A percentile compares a stretch with the other conserved stretches of the same genome.
phyloP scores from a whole-genome alignment of 2,888 invertebrate genomes.

The Pyrocoelia pectoralis region DNA sequence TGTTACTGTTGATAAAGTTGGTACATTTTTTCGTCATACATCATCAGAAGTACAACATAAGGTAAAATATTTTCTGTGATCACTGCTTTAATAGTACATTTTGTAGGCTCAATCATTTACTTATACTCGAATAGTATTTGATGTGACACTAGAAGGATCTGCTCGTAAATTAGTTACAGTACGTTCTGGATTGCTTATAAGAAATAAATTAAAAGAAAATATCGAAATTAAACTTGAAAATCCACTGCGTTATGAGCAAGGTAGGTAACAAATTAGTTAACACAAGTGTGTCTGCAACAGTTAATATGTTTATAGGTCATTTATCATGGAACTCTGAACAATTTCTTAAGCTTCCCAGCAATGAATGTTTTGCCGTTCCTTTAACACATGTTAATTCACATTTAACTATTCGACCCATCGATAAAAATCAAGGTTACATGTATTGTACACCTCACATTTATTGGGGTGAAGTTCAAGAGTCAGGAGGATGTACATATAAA shows the following conservation, averaged over 20 bases:
- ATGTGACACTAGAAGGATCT: conserved; percentile 90
- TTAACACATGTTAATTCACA: conserved; percentile 76
- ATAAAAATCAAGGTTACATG: conserved; percentile 61
- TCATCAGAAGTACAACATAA: conserved; percentile 56
- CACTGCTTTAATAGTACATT: too few relatives aligned
- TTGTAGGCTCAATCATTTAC: conserved; percentile 46
- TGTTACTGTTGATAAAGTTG: conserved; percentile 95
- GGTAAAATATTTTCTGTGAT: conserved; percentile 41
- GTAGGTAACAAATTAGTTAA: conserved; percentile 44
- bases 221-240: conserved; percentile 78
- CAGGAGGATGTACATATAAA: conserved; percentile 57
- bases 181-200: conserved; percentile 85
- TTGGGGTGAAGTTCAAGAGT: conserved; percentile 68
- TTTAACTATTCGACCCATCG: conserved; percentile 77
- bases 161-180: conserved; percentile 94
- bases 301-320: conserved; percentile 23
- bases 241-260: conserved; percentile 58
- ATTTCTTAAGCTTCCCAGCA: conserved; percentile 61
- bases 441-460: conserved; percentile 67
- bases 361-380: conserved; percentile 76
- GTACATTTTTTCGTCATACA: conserved; percentile 87
- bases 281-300: neutral
- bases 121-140: conserved; percentile 86
- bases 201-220: conserved; percentile 77
- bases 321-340: conserved; percentile 55